Evolutionary conservation across 2,797 vertebrate species (phyloP), one percentile per base, ranked within the genome.

Genomic region (Falco cherrug): DNA sequence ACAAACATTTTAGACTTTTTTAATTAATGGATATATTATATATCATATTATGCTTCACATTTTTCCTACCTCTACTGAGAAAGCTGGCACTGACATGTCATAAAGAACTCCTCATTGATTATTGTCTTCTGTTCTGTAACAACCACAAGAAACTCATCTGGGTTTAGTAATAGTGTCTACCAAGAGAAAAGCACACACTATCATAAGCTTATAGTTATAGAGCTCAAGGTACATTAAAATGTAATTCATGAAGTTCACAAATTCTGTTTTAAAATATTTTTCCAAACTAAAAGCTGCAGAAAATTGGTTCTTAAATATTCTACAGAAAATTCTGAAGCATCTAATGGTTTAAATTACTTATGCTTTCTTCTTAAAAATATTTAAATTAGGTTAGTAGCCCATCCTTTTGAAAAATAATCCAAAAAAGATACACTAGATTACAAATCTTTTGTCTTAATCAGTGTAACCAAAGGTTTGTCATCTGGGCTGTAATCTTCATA

Each of bases 361-460:
- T 87, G 97, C 97, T 98, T 98, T 98, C 96, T 96, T 98, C 98
- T 98, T 99, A 98, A 98, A 99, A 99, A 99, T 98, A 98, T 97
- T 98, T 98, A 97, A 98, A 98, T 97, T 97, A 98, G 92, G 95
- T 98, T 97, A 94, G 95, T 98, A 98, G 97, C 97, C 96, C 98
- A 98, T 98, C 96, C 95, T 97, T 98, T 98, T 98, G 98, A 98
- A 98, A 98, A 98, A 98, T 97, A 98, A 98, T 96, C 93, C 90
- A 87, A 87, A 97, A 97, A 97, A 97, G 95, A 91, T 95, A 96
- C 97, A 96, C 84, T 97, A 95, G 93, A 97, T 99, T 99, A 99
- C 99, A 99, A 99, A 99, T 99, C 99, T 98, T 99, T 99, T 33
- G 99, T 99, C 98, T 99, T 99, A 97, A 99, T 99, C 97, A 99